Base-by-base conservation (phyloP, 64 coral and sea anemone genomes). In the Cladopsammia gracilis region DNA sequence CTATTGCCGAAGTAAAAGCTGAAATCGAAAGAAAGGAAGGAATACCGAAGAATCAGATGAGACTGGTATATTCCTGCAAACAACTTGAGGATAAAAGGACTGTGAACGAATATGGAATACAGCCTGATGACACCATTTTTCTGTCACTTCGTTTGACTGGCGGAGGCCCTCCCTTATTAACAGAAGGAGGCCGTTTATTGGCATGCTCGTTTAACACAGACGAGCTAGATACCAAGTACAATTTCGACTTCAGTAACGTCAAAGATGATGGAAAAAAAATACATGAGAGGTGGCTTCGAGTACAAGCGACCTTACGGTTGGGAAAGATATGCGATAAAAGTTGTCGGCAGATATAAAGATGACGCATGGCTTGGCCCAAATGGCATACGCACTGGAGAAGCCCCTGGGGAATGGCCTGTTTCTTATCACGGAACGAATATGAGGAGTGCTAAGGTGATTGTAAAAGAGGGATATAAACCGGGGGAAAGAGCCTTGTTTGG, bases 291-390 rank as follows among this genome's bases (percentile, higher is more conserved):
- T 25, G 93, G 72, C 9, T 78, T 69, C 34, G 43, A 53, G 43
- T 95, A 95, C 81, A 62, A 68, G 4, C 69, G 93, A n/a, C 93
- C 93, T 14, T 95, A 90, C 48, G 93, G 93, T 7, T 95, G 93
- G 93, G 68, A 85, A 8, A 76, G 88, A 70, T 6, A 78, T 44
- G 93, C 80, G 14, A n/a, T 95, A 23, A 95, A 95, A 70, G 93
- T 90, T n/a, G 5, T 42, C 18, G 62, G 61, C 14, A 78, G 16
- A 9, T 95, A 90, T 46, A 80, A 73, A 9, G n/a, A 69, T 10
- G 50, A 87, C 43, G 48, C 68, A 0, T 95, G 93, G 88, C 71
- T 95, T 47, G 93, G 93, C 8, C 88, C 80, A 7, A 6, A 80
- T 10, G 93, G 93, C 23, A 86, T 86, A 14, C 71, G 93, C 10